Evolutionary conservation across 2,113 vertebrate genomes (phyloP).

Genomic region (Misgurnus mizolepis): DNA sequence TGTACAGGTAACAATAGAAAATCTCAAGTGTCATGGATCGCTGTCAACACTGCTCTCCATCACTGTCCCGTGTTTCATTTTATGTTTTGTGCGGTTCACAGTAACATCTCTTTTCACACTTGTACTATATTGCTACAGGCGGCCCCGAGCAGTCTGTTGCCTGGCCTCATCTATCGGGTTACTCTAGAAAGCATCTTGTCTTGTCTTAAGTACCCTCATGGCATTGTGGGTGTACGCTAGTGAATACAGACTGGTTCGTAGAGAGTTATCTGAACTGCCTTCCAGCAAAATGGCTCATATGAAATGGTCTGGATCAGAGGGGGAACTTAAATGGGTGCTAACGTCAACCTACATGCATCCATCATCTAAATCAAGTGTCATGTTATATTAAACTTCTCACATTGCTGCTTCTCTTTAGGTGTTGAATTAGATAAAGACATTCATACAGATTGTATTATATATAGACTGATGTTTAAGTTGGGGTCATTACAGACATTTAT

Average conservation of each 20-base stretch:
- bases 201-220: constrained; percentile 59
- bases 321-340: neutral
- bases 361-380: neutral
- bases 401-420: neutral
- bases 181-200: constrained; percentile 57
- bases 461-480: no score
- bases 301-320: constrained; percentile 50
- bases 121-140: constrained; percentile 58
- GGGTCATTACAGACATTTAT: no score
- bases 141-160: constrained; percentile 21
- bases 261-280: constrained; percentile 61
- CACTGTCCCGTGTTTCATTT: constrained; percentile 33
- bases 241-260: constrained; percentile 58
- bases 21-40: constrained; percentile 46
- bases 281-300: constrained; percentile 51
- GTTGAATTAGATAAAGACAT: neutral
- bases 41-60: constrained; percentile 33
- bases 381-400: neutral
- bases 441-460: no score
- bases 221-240: constrained; percentile 57
- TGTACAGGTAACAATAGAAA: constrained; percentile 57
- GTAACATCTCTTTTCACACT: constrained; percentile 52
- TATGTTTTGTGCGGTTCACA: constrained; percentile 47
- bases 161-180: constrained; percentile 58
- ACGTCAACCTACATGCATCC: neutral